Evolutionary conservation across 2,888 invertebrate genomes (phyloP), one percentile per base, ranked within the genome.

Genomic region (Tortrix viridana): DNA sequence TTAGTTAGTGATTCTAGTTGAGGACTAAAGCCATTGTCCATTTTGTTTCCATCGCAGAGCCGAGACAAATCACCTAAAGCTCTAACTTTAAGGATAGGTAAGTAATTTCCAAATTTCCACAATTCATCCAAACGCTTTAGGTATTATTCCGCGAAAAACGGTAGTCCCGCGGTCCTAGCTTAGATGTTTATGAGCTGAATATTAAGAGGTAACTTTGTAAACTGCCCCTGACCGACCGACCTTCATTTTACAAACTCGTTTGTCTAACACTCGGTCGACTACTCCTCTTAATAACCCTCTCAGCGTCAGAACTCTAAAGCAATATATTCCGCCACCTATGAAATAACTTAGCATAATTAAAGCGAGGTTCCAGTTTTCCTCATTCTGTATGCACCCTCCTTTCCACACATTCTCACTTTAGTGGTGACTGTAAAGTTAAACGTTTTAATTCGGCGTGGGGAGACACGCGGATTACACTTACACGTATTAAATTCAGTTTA

Each of bases 361-460:
- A 67, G 57, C 52, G 47, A 61, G 60, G 60, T 67, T 67, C 55
- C 60, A 67, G 66, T 65, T 56, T 67, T 63, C 53, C 66, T 67
- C 65, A 64, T 67, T 67, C 37, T 44, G 26, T 64, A 66, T 66
- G 66, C 64, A 66, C 66, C 66, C 66, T 66, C 58, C 60, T 56
- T 63, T 60, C 54, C 53, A 59, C 58, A 66, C 64, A 57, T 60
- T 60, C 57, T 54, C 54, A 66, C 66, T 60, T 64, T 64, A 66
- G 57, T 58, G 63, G 63, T 53, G 50, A 55, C 55, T 55, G 37
- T 65, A 47, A 53, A 65, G 52, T 54, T 60, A 60, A 55, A 53
- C 60, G 50, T 57, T 50, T 61, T 60, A 66, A 66, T 63, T 59
- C 59, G 56, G 48, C 63, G 32, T 9, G 52, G 63, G 56, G 56